Conservation (phyloP, 2,888 invertebrate species). For the Argyra leucocephala region DNA sequence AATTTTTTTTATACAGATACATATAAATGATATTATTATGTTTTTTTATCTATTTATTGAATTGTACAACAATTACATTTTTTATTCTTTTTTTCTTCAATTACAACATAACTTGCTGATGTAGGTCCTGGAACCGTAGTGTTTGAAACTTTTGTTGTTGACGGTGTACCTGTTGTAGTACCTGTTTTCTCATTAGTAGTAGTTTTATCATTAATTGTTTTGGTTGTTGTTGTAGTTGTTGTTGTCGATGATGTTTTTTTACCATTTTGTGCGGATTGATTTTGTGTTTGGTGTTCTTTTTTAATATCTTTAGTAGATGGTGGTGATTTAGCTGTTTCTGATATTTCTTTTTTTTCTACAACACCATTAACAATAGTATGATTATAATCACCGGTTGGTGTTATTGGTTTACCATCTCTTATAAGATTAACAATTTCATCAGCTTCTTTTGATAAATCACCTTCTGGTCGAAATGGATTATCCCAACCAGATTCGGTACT, state of each 20-base stretch:
- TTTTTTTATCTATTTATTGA: slow-evolving; percentile 52
- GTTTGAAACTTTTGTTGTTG: slow-evolving; percentile 43
- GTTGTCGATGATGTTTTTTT: slow-evolving; percentile 36
- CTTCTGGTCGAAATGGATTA: slow-evolving; percentile 94
- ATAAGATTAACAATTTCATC: slow-evolving; percentile 82
- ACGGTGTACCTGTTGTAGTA: slow-evolving; percentile 10
- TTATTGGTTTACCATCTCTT: slow-evolving; percentile 43
- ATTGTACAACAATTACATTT: slow-evolving; percentile 92
- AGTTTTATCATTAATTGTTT: slow-evolving; percentile 37
- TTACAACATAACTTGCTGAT: slow-evolving; percentile 82
- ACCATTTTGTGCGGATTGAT: slow-evolving; percentile 44
- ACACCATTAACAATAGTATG: slow-evolving; percentile 39
- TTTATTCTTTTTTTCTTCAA: slow-evolving; percentile 77
- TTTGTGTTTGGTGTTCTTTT: slow-evolving; percentile 37
- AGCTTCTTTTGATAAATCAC: slow-evolving; percentile 79
- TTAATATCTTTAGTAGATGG: neutral
- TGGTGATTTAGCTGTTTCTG: slow-evolving; percentile 25
- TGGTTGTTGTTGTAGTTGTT: slow-evolving; percentile 27
- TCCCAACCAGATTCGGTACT: slow-evolving; percentile 95
- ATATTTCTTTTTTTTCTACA: slow-evolving; percentile 40
- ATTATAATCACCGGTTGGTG: slow-evolving; percentile 40
- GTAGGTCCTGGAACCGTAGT: slow-evolving; percentile 63
- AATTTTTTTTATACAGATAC: neutral
- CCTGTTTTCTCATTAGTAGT: slow-evolving; percentile 27
- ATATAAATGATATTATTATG: no score